Evolutionary conservation across 2,888 invertebrate genomes (phyloP).

Genomic region (Dicyrtomina minuta): DNA sequence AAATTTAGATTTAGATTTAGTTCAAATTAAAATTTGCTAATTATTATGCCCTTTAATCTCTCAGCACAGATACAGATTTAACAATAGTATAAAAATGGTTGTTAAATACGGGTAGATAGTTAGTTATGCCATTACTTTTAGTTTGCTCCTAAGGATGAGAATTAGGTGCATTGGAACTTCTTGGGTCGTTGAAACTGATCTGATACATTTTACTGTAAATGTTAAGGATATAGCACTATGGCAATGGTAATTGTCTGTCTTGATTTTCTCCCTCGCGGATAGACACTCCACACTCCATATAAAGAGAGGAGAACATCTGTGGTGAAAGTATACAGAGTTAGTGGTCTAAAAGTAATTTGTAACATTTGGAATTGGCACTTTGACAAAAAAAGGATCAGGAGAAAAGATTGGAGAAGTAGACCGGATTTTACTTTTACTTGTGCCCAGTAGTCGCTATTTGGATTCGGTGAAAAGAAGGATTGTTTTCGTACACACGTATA

Average conservation of each 20-base stretch:
- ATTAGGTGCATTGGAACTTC: too few species aligned
- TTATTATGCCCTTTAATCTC: too few species aligned
- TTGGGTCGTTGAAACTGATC: background rate
- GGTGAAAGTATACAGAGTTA: background rate
- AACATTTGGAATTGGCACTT: conserved; percentile 27
- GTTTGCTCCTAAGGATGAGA: too few species aligned
- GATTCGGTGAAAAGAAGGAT: background rate
- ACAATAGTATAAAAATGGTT: too few species aligned
- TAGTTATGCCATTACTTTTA: too few species aligned
- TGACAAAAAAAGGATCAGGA: conserved; percentile 22
- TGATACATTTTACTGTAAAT: background rate
- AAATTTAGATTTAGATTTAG: too few species aligned
- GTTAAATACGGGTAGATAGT: too few species aligned
- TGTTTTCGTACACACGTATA: background rate
- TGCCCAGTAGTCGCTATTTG: background rate
- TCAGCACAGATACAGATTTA: too few species aligned
- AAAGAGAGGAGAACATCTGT: conserved; percentile 3
- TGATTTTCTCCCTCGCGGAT: conserved; percentile 15
- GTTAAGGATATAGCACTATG: background rate
- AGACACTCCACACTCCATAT: too few species aligned
- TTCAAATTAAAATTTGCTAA: too few species aligned
- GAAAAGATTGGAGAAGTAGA: conserved; percentile 17
- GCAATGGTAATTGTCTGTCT: background rate
- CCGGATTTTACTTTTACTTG: conserved; percentile 19
- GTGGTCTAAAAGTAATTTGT: conserved; percentile 30